A percentile compares a stretch with the other conserved stretches of the same genome.
Conservation (phyloP, 2,113 vertebrate species). For the Oreocharis arfaki region DNA sequence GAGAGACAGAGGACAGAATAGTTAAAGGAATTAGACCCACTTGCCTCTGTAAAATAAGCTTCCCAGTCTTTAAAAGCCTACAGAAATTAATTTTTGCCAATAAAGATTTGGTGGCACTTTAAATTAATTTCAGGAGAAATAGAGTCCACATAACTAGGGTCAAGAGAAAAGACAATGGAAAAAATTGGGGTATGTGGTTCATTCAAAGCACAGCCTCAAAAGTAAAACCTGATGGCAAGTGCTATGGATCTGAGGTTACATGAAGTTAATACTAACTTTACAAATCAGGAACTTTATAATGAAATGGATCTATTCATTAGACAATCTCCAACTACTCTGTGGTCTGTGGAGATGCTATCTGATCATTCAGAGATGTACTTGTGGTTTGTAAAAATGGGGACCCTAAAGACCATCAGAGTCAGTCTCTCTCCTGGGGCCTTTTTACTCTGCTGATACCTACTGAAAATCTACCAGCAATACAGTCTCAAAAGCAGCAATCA, state of each 20-base stretch:
- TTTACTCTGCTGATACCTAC: conserved; percentile 82
- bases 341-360: conserved; percentile 76
- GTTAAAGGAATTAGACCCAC: not conserved
- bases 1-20: not conserved
- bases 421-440: conserved; percentile 76
- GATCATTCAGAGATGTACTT: conserved; percentile 81
- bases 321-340: conserved; percentile 57
- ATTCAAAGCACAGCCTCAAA: conserved; percentile 2
- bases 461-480: conserved; percentile 70
- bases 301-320: conserved; percentile 76
- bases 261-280: conserved; percentile 52
- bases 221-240: not conserved
- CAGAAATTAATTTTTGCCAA: not conserved
- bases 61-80: not conserved
- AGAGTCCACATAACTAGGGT: not conserved
- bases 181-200: not conserved
- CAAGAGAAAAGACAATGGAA: not conserved
- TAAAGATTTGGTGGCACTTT: not conserved
- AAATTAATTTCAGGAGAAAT: not conserved
- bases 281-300: conserved; percentile 54
- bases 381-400: conserved; percentile 79
- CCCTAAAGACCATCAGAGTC: conserved; percentile 73
- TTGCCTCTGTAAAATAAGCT: not conserved
- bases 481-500: conserved; percentile 55
- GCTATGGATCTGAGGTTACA: conserved; percentile 23